Evolutionary conservation across 53 echinoderm and acorn worm genomes (phyloP), one percentile per base, ranked within the genome.

Genomic region (Holothuria scabra): DNA sequence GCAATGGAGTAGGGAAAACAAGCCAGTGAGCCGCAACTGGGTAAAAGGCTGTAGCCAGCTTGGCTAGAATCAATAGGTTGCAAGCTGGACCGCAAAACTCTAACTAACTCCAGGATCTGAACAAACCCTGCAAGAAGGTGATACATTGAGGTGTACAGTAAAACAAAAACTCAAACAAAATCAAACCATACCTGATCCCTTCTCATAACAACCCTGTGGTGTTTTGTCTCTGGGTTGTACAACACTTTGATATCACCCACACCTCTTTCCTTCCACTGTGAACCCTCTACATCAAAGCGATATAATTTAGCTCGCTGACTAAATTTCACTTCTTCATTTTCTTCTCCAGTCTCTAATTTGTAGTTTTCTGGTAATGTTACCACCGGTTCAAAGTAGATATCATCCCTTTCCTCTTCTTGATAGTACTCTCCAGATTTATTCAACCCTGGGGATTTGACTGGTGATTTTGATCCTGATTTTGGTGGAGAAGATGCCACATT

Each of bases 261-360:
- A 12, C 99, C 99, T 21, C 94, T 89, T 67, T 97, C 99, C 69
- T 97, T 97, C 99, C 99, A 97, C 83, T 92, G 92, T 3, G 75
- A 74, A 1, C 83, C 48, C 6, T 87, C 92, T 9, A 46, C 67
- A 67, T 97, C 89, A 38, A 60, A 97, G 32, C 99, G 89, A 86
- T 69, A 97, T 61, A 97, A 76, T 76, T 97, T 97, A 57, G 94
- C 90, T 33, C 94, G 68, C 44, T 99, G 92, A 56, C 86, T 89
- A 81, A 99, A 99, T 66, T 83, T 87, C 1, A 79, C 84, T 10
- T 80, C 87, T 69, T 99, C 99, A 5, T 79, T 93, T 82, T 99
- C 99, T 82, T 99, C 99, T 21, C 99, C 99, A 7, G 86, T 92
- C 62, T 86, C 85, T 23, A 74, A n/a, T 31, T 82, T 85, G 24